These are phyloP conservation scores for Unio pictorum DNA, from an alignment of 2,888 invertebrate genomes.

Conservation along the genomic window DNA sequence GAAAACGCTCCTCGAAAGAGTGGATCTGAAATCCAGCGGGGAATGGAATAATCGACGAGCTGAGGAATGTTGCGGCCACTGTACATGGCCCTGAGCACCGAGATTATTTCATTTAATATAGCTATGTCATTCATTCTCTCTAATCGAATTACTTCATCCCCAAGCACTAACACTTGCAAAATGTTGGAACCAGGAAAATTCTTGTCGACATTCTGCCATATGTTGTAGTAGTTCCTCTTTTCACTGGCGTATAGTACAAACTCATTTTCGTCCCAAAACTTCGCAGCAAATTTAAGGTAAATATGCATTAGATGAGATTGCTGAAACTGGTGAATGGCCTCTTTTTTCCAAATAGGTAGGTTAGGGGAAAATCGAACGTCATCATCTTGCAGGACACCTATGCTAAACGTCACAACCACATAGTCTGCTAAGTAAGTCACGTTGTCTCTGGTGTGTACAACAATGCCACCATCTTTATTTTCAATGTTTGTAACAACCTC, in stretches of 20 bases:
- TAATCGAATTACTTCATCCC: background rate
- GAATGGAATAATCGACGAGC: background rate
- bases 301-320: background rate
- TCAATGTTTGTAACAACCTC: background rate
- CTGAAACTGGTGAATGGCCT: slow-evolving; percentile 5
- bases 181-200: slow-evolving; percentile 1
- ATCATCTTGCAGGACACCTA: background rate
- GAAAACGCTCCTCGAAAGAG: background rate
- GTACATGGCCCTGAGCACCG: background rate
- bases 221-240: background rate
- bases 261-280: slow-evolving; percentile 5
- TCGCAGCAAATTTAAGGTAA: background rate
- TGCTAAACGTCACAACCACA: slow-evolving; percentile 2
- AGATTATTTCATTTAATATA: background rate
- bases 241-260: slow-evolving; percentile 4
- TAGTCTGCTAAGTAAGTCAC: background rate
- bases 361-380: background rate
- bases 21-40: background rate
- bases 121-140: background rate
- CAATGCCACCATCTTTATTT: background rate
- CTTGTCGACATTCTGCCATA: slow-evolving; percentile 1
- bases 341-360: slow-evolving; percentile 3
- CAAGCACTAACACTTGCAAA: background rate
- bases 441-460: background rate
- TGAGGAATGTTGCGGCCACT: background rate